phyloP scores from a whole-genome alignment of 1,140 invertebrate genomes.

The Formica exsecta region DNA sequence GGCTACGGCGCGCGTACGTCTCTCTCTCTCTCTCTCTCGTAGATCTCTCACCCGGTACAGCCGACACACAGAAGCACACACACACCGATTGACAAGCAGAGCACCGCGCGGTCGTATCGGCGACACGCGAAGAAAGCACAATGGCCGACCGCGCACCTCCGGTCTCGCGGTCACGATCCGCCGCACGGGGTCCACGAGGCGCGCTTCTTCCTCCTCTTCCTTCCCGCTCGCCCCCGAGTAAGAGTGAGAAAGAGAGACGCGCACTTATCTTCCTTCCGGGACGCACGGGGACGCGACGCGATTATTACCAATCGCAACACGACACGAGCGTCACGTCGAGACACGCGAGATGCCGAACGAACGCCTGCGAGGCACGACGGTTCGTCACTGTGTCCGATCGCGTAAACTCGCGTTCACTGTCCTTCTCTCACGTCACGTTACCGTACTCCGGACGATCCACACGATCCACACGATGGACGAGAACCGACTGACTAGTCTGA shows the following conservation, averaged over 20 bases:
- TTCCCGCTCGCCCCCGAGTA: neutral
- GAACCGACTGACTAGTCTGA: conserved; percentile 72
- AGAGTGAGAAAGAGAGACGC: conserved; percentile 13
- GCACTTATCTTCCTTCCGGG: conserved; percentile 34
- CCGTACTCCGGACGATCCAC: conserved; percentile 35
- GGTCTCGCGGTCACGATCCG: conserved; percentile 64
- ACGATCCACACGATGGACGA: conserved; percentile 63
- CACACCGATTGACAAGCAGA: conserved; percentile 57
- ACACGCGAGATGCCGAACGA: neutral
- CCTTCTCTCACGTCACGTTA: conserved; percentile 53
- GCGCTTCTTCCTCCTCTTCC: conserved; percentile 10
- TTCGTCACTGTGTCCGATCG: conserved; percentile 59
- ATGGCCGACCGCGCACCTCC: conserved; percentile 72
- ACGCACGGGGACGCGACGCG: conserved; percentile 19
- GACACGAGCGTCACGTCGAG: neutral
- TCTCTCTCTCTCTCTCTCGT: neutral
- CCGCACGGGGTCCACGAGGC: conserved; percentile 44
- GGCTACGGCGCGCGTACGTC: conserved; percentile 10
- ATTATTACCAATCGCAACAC: neutral
- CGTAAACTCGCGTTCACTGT: conserved; percentile 56
- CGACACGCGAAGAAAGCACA: conserved; percentile 72
- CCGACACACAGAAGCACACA: conserved; percentile 40
- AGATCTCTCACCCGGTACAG: conserved; percentile 52
- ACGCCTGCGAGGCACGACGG: neutral
- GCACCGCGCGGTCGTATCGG: conserved; percentile 62